Conservation (phyloP, 1,140 invertebrate genomes). For the Drosophila kurseongensis region DNA sequence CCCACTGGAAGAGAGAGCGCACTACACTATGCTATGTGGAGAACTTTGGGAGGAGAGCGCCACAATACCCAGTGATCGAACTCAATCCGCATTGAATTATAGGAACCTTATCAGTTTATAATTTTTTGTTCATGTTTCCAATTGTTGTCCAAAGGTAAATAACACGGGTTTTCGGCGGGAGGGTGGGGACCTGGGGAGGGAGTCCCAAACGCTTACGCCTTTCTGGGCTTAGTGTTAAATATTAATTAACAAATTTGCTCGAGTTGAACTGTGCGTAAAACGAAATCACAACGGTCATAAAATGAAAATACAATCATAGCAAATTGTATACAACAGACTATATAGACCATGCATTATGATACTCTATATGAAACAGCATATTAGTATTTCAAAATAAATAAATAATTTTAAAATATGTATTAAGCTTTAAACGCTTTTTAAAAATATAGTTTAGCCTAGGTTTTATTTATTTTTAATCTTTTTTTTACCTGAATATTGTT, state of each 20-base stretch:
- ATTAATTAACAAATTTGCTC: conserved; percentile 62
- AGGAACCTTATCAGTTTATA: conserved; percentile 56
- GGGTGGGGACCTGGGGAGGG: background rate
- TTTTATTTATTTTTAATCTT: too few species aligned
- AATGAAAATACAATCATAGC: conserved; percentile 18
- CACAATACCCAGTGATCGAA: conserved; percentile 32
- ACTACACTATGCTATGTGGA: background rate
- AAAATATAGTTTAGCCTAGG: too few species aligned
- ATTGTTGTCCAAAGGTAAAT: conserved; percentile 55
- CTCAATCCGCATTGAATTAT: conserved; percentile 56
- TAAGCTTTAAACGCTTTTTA: too few species aligned
- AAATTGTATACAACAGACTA: conserved; percentile 9
- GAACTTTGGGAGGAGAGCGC: conserved; percentile 6
- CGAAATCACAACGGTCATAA: conserved; percentile 31
- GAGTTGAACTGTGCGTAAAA: conserved; percentile 30
- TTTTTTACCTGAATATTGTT: too few species aligned
- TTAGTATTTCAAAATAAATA: background rate
- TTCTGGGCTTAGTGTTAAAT: conserved; percentile 58
- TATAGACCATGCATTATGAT: too few species aligned
- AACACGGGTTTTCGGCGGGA: conserved; percentile 12
- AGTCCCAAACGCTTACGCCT: conserved; percentile 7
- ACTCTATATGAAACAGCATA: background rate
- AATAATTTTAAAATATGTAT: background rate
- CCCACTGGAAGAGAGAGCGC: conserved; percentile 12
- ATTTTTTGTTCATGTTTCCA: conserved; percentile 13